A percentile compares a stretch with the other conserved stretches of the same genome.
Conservation (phyloP, 2,797 vertebrate genomes). For the Enteromius anoplus region DNA sequence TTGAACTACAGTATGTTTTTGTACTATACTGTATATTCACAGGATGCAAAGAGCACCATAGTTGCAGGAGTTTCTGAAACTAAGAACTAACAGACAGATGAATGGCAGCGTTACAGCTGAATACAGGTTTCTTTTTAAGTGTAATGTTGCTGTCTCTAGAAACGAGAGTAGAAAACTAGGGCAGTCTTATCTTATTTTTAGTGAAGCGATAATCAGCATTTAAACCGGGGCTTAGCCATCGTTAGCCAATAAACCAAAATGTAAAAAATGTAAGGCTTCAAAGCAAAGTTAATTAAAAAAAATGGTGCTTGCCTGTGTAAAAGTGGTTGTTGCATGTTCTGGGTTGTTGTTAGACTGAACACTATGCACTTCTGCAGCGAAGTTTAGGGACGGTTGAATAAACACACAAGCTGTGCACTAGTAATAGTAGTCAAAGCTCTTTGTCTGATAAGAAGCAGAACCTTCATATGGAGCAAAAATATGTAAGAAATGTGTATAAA, state of each 20-base stretch:
- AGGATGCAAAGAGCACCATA: not conserved
- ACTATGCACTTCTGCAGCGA: not conserved
- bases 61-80: slow-evolving; percentile 22
- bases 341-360: not conserved
- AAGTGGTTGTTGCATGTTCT: not conserved
- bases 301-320: not conserved
- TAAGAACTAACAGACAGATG: not conserved
- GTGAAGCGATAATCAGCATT: slow-evolving; percentile 28
- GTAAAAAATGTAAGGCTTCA: not conserved
- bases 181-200: slow-evolving; percentile 22
- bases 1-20: not conserved
- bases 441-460: not conserved
- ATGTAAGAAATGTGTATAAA: not conserved
- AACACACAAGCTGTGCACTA: not conserved
- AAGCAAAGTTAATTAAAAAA: not conserved
- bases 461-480: not conserved
- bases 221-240: not conserved
- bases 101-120: not conserved
- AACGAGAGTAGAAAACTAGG: slow-evolving; percentile 24
- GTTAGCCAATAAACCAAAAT: not conserved
- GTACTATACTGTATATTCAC: not conserved
- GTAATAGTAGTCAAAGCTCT: not conserved
- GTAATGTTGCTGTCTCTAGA: slow-evolving; percentile 19
- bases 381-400: not conserved
- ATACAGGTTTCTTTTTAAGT: not conserved